Evolutionary conservation across 2,888 invertebrate species (phyloP).

Genomic region (Trisateles emortualis): DNA sequence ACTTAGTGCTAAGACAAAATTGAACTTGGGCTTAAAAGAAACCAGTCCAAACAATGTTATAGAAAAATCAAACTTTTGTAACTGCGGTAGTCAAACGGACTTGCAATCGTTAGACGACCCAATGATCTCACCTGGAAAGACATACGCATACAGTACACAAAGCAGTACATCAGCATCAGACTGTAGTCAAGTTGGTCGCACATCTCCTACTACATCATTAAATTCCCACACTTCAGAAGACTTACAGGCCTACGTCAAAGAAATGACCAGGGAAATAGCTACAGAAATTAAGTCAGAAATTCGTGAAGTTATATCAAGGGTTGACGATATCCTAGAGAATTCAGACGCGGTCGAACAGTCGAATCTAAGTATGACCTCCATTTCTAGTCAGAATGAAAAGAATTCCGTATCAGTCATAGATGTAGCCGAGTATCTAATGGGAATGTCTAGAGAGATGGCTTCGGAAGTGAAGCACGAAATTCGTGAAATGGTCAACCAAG

Average conservation of each 20-base stretch:
- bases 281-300: conserved; percentile 94
- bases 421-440: conserved; percentile 92
- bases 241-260: conserved; percentile 91
- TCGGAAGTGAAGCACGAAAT: conserved; percentile 93
- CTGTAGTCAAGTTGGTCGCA: conserved; percentile 84
- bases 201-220: conserved; percentile 86
- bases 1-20: conserved; percentile 88
- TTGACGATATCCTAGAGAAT: conserved; percentile 92
- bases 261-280: conserved; percentile 92
- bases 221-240: conserved; percentile 88
- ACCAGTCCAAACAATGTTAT: conserved; percentile 74
- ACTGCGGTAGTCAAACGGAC: conserved; percentile 92
- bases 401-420: conserved; percentile 92
- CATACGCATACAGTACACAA: conserved; percentile 79
- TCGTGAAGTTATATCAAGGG: conserved; percentile 92
- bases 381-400: conserved; percentile 88
- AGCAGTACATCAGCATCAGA: conserved; percentile 85
- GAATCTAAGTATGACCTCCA: conserved; percentile 80
- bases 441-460: conserved; percentile 92
- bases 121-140: conserved; percentile 78
- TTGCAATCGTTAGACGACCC: conserved; percentile 88
- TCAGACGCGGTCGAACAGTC: conserved; percentile 87
- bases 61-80: conserved; percentile 85
- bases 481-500: conserved; percentile 90
- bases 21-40: conserved; percentile 88